These are phyloP conservation scores for Oceanodroma tethys DNA, from an alignment of 2,113 vertebrate species.

Conservation along the genomic window DNA sequence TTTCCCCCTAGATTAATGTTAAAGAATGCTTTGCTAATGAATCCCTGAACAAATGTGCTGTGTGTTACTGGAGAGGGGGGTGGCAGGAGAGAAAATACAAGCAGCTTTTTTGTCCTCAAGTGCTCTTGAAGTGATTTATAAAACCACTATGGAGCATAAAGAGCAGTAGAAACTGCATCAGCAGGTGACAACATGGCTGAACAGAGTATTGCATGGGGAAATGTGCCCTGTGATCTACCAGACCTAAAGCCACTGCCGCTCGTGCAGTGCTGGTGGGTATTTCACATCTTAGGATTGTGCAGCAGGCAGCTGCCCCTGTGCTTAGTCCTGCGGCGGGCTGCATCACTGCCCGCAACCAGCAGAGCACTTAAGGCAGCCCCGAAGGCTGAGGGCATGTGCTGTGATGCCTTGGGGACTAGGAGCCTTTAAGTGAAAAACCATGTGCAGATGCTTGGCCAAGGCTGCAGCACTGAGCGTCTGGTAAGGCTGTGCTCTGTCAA, in stretches of 20 bases:
- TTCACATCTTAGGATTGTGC: background rate
- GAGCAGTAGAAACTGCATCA: background rate
- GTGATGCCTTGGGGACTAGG: fast-evolving
- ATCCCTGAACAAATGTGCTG: conserved; percentile 54
- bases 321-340: fast-evolving
- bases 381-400: fast-evolving
- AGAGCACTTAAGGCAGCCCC: background rate
- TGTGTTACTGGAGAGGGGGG: background rate
- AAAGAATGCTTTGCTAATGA: conserved; percentile 60
- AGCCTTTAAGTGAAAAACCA: background rate
- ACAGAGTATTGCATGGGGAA: background rate
- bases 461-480: background rate
- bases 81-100: background rate
- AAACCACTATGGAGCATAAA: background rate
- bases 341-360: fast-evolving
- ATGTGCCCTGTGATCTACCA: background rate
- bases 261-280: fast-evolving
- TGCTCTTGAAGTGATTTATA: conserved; percentile 55
- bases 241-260: background rate
- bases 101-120: conserved; percentile 67
- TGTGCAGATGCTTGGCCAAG: fast-evolving
- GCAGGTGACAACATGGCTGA: conserved; percentile 9
- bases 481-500: background rate
- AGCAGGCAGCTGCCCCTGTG: background rate
- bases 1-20: conserved; percentile 62